Evolutionary conservation across 2,888 invertebrate species (phyloP).

Genomic region (Andrena bicolor): DNA sequence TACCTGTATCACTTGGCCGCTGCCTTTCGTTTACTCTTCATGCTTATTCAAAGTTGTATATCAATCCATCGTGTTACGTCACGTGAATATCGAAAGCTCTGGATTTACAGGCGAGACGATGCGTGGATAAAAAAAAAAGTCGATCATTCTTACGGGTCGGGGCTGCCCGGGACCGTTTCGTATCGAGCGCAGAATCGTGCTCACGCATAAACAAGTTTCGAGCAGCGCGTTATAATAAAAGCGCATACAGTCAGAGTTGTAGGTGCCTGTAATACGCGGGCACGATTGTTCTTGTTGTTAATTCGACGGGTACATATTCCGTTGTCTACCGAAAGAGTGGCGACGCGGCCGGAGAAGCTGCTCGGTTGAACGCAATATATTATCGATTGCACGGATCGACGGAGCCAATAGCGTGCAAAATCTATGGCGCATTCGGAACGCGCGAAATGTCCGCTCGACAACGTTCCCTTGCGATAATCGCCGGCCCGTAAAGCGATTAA

Average conservation of each 20-base stretch:
- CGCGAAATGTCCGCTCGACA: slow-evolving; percentile 60
- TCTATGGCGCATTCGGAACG: slow-evolving; percentile 63
- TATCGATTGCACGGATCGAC: slow-evolving; percentile 67
- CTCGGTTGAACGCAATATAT: slow-evolving; percentile 39
- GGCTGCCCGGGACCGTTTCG: slow-evolving; percentile 18
- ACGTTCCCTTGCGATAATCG: slow-evolving; percentile 41
- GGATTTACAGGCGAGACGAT: slow-evolving; percentile 21
- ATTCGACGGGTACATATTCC: slow-evolving; percentile 10
- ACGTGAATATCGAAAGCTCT: slow-evolving; percentile 13
- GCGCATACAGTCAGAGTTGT: neutral
- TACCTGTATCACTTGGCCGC: slow-evolving; percentile 27
- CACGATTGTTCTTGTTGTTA: slow-evolving; percentile 25
- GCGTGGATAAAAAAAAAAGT: slow-evolving; percentile 31
- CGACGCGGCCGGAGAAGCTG: slow-evolving; percentile 27
- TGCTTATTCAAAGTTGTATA: neutral
- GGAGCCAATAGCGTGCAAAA: slow-evolving; percentile 59
- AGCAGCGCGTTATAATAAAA: slow-evolving; percentile 34
- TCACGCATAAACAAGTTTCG: slow-evolving; percentile 39
- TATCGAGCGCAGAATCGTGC: slow-evolving; percentile 50
- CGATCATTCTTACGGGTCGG: slow-evolving; percentile 39
- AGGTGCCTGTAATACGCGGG: neutral
- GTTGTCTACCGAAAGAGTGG: neutral
- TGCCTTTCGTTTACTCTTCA: neutral
- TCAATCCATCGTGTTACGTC: slow-evolving; percentile 11
- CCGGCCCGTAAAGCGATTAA: slow-evolving; percentile 43